A percentile compares a stretch with the other conserved stretches of the same genome.
phyloP scores from a whole-genome alignment of 2,888 invertebrate genomes.

The Drosophila testacea region DNA sequence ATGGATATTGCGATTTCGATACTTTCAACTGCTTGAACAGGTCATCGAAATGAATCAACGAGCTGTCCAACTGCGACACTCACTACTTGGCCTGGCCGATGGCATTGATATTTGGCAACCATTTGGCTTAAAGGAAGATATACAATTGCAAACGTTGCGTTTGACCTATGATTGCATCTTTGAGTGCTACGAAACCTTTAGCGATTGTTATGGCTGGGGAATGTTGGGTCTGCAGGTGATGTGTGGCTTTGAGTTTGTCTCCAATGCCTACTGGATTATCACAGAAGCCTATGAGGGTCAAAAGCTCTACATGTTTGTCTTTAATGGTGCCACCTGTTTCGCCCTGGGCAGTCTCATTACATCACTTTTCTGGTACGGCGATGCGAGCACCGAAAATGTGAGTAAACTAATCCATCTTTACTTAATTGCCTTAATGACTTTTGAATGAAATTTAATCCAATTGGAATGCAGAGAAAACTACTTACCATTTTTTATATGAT shows the following conservation, averaged over 20 bases:
- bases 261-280: conserved; percentile 81
- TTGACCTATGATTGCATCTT: conserved; percentile 78
- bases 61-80: conserved; percentile 48
- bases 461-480: too few species aligned
- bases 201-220: conserved; percentile 83
- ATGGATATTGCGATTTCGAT: conserved; percentile 74
- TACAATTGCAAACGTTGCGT: conserved; percentile 73
- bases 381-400: conserved; percentile 74
- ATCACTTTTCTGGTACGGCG: conserved; percentile 71
- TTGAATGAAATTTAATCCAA: too few species aligned
- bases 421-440: background rate
- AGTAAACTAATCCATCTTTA: conserved; percentile 41
- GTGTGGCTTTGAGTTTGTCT: conserved; percentile 82
- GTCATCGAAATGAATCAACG: conserved; percentile 67
- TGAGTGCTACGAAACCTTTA: conserved; percentile 70
- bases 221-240: conserved; percentile 75
- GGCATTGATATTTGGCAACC: conserved; percentile 69
- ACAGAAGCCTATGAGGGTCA: conserved; percentile 40
- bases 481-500: too few species aligned
- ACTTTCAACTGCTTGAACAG: conserved; percentile 68
- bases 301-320: conserved; percentile 45
- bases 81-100: conserved; percentile 56
- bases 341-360: conserved; percentile 57
- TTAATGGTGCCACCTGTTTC: conserved; percentile 61
- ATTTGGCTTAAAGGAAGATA: conserved; percentile 57